Percentiles rank a stretch among this genome's conserved stretches.
Evolutionary conservation across 1,140 invertebrate genomes (phyloP).

Genomic region (Camponotus vicinus): DNA sequence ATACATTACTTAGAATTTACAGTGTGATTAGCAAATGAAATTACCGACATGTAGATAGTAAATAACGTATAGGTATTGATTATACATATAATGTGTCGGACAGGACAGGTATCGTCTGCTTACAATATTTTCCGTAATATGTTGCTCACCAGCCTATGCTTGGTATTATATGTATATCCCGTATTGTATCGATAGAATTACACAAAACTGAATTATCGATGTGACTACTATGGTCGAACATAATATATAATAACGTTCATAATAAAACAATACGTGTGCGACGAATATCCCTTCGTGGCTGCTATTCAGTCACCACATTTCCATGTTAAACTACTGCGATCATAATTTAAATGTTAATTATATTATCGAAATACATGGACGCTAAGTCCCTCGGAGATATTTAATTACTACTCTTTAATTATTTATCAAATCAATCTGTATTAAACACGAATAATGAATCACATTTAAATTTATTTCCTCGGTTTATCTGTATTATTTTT

Average conservation of each 20-base stretch:
- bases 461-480: background rate
- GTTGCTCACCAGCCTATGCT: background rate
- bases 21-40: conserved; percentile 19
- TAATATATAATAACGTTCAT: conserved; percentile 37
- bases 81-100: background rate
- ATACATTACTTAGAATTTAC: conserved; percentile 31
- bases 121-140: conserved; percentile 42
- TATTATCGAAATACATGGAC: conserved; percentile 40
- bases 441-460: background rate
- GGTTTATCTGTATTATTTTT: background rate
- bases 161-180: background rate
- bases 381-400: conserved; percentile 43
- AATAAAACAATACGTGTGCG: conserved; percentile 27
- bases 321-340: conserved; percentile 50
- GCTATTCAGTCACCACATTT: conserved; percentile 61
- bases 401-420: conserved; percentile 56
- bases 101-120: conserved; percentile 6
- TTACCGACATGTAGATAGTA: background rate
- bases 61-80: conserved; percentile 7
- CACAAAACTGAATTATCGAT: conserved; percentile 51
- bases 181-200: conserved; percentile 34
- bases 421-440: conserved; percentile 42
- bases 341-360: conserved; percentile 58
- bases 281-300: conserved; percentile 49
- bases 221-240: conserved; percentile 31